Conservation (phyloP, 2,888 invertebrate species). For the Dryobota labecula region DNA sequence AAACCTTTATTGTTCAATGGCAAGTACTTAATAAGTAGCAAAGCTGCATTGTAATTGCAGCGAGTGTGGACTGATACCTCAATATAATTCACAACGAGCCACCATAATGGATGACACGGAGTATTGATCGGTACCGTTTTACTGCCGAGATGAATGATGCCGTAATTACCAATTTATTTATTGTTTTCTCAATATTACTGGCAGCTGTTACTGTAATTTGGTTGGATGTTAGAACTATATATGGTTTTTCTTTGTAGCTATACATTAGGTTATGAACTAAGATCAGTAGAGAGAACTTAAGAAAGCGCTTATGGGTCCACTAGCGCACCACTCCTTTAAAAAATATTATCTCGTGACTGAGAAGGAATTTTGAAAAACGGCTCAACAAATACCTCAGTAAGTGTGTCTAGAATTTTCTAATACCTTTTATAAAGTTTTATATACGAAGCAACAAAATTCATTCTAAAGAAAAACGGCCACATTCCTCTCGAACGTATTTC, state of each 20-base stretch:
- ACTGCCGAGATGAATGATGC: constrained; percentile 37
- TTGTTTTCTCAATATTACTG: constrained; percentile 48
- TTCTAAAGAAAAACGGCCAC: too few relatives aligned
- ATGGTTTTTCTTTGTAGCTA: neutral
- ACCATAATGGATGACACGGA: constrained; percentile 36
- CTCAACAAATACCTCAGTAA: too few relatives aligned
- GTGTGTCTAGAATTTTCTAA: too few relatives aligned
- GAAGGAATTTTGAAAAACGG: too few relatives aligned
- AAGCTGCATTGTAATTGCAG: constrained; percentile 26
- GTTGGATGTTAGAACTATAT: neutral
- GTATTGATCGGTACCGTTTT: constrained; percentile 50
- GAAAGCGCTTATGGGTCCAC: too few relatives aligned
- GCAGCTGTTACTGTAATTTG: constrained; percentile 36
- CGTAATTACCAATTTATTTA: constrained; percentile 51
- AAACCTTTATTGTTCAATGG: constrained; percentile 1
- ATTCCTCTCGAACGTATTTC: too few relatives aligned
- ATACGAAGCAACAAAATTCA: too few relatives aligned
- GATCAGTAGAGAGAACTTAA: neutral
- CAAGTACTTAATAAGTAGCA: constrained; percentile 20
- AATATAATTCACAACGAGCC: constrained; percentile 44
- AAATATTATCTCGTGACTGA: too few relatives aligned
- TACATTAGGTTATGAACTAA: neutral
- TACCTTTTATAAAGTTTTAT: too few relatives aligned
- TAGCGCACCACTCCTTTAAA: too few relatives aligned
- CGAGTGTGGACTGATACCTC: constrained; percentile 29